Conservation (phyloP, 2,113 vertebrate genomes). For the Sinocyclocheilus anophthalmus region DNA sequence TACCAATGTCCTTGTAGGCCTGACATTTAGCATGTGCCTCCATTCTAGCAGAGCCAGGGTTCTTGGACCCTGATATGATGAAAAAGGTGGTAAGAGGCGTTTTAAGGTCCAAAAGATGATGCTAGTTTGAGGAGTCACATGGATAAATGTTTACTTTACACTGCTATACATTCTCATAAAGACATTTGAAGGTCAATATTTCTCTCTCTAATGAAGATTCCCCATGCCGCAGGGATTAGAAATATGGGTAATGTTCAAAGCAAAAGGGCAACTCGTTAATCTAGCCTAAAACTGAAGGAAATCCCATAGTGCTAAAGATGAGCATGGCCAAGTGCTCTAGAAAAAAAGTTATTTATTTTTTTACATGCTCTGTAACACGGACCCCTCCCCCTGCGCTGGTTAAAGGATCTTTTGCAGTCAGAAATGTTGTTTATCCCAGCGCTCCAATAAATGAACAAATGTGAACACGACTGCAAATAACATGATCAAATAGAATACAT, state of each 20-base stretch:
- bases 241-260: conserved; percentile 75
- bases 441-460: conserved; percentile 43
- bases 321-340: conserved; percentile 68
- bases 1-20: not conserved
- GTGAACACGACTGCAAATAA: conserved; percentile 32
- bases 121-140: conserved; percentile 69
- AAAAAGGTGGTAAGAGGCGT: conserved; percentile 42
- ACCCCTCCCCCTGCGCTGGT: not conserved
- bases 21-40: conserved; percentile 46
- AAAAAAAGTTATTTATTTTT: conserved; percentile 65
- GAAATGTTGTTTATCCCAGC: conserved; percentile 34
- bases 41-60: conserved; percentile 4
- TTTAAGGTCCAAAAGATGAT: conserved; percentile 67
- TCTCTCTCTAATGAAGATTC: conserved; percentile 81
- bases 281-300: conserved; percentile 70
- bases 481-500: conserved; percentile 37
- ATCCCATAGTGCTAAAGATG: conserved; percentile 66
- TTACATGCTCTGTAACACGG: conserved; percentile 50
- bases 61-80: conserved; percentile 29
- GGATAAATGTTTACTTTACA: conserved; percentile 79
- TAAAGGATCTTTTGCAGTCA: conserved; percentile 12
- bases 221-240: conserved; percentile 70
- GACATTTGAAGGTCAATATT: conserved; percentile 80
- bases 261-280: conserved; percentile 84
- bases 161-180: conserved; percentile 79